These are phyloP conservation scores for Mizuhopecten yessoensis DNA, from an alignment of 1,140 invertebrate species.

Conservation along the genomic window DNA sequence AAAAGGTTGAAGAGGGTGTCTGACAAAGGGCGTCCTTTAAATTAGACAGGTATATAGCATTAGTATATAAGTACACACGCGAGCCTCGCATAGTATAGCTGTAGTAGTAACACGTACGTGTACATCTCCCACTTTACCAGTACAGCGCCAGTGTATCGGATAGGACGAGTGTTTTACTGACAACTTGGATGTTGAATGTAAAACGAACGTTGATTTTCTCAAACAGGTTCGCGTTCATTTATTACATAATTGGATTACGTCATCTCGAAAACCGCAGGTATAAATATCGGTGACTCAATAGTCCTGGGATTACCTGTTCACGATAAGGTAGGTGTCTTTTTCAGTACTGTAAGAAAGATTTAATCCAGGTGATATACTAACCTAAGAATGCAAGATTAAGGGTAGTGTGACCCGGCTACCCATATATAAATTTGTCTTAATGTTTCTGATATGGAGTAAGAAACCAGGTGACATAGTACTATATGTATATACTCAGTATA, in stretches of 20 bases:
- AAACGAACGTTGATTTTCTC: neutral
- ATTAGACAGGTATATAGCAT: neutral
- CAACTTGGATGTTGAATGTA: neutral
- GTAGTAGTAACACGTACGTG: neutral
- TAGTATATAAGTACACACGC: neutral
- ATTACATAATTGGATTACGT: constrained; percentile 2
- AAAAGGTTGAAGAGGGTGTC: constrained; percentile 32
- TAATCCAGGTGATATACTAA: too few species aligned
- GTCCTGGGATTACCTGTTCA: neutral
- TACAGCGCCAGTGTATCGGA: too few species aligned
- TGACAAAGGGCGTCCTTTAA: neutral
- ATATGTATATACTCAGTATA: too few species aligned
- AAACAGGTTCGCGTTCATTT: neutral
- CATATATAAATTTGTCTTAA: too few species aligned
- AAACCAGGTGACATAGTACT: too few species aligned
- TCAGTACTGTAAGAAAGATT: neutral
- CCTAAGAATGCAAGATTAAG: too few species aligned
- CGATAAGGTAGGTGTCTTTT: constrained; percentile 12
- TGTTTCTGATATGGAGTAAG: too few species aligned
- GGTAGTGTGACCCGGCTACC: too few species aligned
- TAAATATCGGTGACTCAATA: constrained; percentile 13
- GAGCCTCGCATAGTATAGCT: neutral
- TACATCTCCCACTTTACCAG: too few species aligned
- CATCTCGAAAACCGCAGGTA: neutral
- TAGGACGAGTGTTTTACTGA: too few species aligned